These are phyloP conservation scores for Incurvaria masculella DNA, from an alignment of 2,888 invertebrate species.

Conservation along the genomic window DNA sequence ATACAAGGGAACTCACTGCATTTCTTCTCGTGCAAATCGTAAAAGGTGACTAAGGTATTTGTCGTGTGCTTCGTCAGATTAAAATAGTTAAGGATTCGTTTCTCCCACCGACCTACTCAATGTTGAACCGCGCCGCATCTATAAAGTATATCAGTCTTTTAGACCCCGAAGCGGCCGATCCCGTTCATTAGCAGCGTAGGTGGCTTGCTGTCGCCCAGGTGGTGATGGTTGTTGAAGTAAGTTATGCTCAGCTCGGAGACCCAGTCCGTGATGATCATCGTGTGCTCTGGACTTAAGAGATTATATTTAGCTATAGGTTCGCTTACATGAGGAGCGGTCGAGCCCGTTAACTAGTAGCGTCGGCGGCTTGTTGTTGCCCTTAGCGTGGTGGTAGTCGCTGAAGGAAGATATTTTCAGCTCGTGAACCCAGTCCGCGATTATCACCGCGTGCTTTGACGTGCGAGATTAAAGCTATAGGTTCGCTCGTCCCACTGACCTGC, in stretches of 20 bases:
- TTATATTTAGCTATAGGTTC: too few relatives aligned
- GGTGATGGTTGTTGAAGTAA: slow-evolving; percentile 85
- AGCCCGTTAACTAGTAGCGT: slow-evolving; percentile 80
- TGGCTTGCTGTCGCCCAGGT: slow-evolving; percentile 78
- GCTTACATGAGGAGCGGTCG: slow-evolving; percentile 61
- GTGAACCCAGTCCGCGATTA: slow-evolving; percentile 81
- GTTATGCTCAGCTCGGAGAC: slow-evolving; percentile 66
- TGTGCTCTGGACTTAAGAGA: slow-evolving; percentile 59
- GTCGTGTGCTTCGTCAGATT: too few relatives aligned
- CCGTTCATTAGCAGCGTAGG: slow-evolving; percentile 81
- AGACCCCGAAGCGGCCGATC: slow-evolving; percentile 59
- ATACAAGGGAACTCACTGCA: too few relatives aligned
- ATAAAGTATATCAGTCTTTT: slow-evolving; percentile 39
- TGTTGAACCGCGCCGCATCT: slow-evolving; percentile 62
- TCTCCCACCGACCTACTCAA: slow-evolving; percentile 56
- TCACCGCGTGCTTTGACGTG: slow-evolving; percentile 67
- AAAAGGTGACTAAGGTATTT: too few relatives aligned
- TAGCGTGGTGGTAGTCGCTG: slow-evolving; percentile 79
- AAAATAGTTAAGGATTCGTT: background rate
- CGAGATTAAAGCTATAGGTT: slow-evolving; percentile 14
- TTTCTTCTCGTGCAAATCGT: too few relatives aligned
- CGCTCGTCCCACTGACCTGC: slow-evolving; percentile 54
- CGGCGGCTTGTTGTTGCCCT: slow-evolving; percentile 78
- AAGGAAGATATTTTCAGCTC: slow-evolving; percentile 70
- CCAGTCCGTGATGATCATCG: slow-evolving; percentile 81